A percentile compares a stretch with the other conserved stretches of the same genome.
phyloP scores from a whole-genome alignment of 2,888 invertebrate species.

The Cinara cedri region DNA sequence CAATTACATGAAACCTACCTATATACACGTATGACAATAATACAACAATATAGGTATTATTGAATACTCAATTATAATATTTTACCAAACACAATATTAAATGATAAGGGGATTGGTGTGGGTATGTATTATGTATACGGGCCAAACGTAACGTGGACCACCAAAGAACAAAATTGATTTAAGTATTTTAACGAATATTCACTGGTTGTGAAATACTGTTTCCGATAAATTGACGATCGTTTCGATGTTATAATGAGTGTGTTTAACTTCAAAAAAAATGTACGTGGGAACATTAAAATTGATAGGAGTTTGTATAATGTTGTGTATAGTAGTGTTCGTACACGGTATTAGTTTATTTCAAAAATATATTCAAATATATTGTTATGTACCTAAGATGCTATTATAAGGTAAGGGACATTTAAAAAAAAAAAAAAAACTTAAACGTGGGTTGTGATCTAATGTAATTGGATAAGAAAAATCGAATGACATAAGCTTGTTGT shows the following conservation, averaged over 20 bases:
- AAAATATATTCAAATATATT: slow-evolving; percentile 15
- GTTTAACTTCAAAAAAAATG: slow-evolving; percentile 8
- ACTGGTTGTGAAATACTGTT: slow-evolving; percentile 21
- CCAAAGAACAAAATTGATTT: slow-evolving; percentile 18
- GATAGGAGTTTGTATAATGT: slow-evolving; percentile 3
- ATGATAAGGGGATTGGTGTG: too few species aligned
- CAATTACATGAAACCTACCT: too few species aligned
- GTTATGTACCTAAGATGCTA: background rate
- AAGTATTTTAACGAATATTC: background rate
- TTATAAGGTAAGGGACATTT: slow-evolving; percentile 14
- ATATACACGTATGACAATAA: too few species aligned
- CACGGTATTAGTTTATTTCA: background rate
- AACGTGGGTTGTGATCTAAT: slow-evolving; percentile 38
- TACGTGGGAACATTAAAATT: slow-evolving; percentile 42
- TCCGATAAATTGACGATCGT: slow-evolving; percentile 38
- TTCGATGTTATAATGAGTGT: slow-evolving; percentile 28
- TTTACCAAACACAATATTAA: too few species aligned
- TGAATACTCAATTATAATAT: too few species aligned
- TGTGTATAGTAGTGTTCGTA: background rate
- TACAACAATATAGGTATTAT: too few species aligned
- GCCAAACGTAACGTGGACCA: background rate
- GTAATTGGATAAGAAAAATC: slow-evolving; percentile 43
- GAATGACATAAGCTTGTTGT: slow-evolving; percentile 25
- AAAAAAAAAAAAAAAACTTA: background rate
- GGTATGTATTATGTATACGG: background rate